phyloP scores from a whole-genome alignment of 2,113 vertebrate species.

The Hippoglossus stenolepis region DNA sequence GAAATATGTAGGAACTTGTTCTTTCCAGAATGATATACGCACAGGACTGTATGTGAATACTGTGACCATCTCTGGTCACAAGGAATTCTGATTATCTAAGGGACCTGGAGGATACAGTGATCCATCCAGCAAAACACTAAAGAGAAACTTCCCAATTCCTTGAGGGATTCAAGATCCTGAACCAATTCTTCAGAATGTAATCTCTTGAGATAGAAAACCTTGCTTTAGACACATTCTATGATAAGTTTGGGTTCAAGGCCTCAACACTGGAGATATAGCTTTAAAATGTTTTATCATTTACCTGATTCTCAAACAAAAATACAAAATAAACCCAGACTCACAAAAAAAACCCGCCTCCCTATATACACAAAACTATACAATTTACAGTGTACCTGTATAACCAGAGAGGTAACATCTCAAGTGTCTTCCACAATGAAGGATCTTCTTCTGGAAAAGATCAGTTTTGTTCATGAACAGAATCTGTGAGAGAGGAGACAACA shows the following conservation, averaged over 20 bases:
- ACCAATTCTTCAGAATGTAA: not conserved
- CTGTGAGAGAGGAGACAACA: slow-evolving; percentile 49
- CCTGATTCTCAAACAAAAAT: not conserved
- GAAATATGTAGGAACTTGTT: slow-evolving; percentile 31
- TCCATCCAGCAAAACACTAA: slow-evolving; percentile 4
- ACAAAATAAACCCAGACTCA: too few relatives aligned
- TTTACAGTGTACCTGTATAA: slow-evolving; percentile 70
- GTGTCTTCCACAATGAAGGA: slow-evolving; percentile 77
- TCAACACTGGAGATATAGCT: not conserved
- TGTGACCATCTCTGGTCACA: not conserved
- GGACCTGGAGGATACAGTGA: not conserved
- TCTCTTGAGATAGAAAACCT: not conserved
- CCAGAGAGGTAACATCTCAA: slow-evolving; percentile 72
- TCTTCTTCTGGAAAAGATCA: slow-evolving; percentile 81
- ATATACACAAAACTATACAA: not conserved
- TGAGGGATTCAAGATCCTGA: not conserved
- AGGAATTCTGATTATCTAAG: slow-evolving; percentile 22
- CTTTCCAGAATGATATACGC: not conserved
- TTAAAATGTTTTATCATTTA: not conserved
- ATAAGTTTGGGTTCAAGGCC: not conserved
- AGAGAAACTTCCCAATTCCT: not conserved
- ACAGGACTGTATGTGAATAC: not conserved
- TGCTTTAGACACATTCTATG: not conserved
- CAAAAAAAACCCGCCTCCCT: too few relatives aligned
- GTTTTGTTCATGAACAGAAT: slow-evolving; percentile 85